Evolutionary conservation across 2,888 invertebrate genomes (phyloP).

Genomic region (Aporophyla lueneburgensis): DNA sequence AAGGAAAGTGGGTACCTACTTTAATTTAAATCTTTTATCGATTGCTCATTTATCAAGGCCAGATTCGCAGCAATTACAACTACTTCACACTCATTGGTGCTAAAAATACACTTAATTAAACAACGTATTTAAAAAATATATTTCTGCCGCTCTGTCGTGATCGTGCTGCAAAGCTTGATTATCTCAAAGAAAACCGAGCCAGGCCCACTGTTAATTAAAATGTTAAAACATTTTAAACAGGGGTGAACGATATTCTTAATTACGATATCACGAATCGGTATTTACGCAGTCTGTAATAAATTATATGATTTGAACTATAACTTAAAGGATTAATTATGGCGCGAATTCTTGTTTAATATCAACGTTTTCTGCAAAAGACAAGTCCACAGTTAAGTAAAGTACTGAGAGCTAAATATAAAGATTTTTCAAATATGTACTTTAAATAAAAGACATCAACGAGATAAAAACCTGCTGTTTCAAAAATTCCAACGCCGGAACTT

Average conservation of each 20-base stretch:
- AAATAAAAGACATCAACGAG: conserved; percentile 17
- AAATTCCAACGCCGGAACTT: conserved; percentile 19
- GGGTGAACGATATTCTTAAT: conserved; percentile 31
- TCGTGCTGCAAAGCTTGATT: conserved; percentile 46
- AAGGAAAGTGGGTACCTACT: conserved; percentile 8
- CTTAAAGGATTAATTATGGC: conserved; percentile 9
- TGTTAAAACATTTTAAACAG: conserved; percentile 40
- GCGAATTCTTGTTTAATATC: background rate
- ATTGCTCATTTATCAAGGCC: conserved; percentile 44
- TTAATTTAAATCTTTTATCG: conserved; percentile 39
- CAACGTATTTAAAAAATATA: conserved; percentile 45
- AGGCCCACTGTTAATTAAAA: conserved; percentile 55
- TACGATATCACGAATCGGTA: conserved; percentile 18
- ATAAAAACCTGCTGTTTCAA: background rate
- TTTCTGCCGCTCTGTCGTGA: conserved; percentile 34
- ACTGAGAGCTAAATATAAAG: background rate
- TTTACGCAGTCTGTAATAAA: conserved; percentile 26
- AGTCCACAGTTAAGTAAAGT: background rate
- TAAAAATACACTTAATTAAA: conserved; percentile 63
- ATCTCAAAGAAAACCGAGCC: conserved; percentile 43
- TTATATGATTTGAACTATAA: conserved; percentile 12
- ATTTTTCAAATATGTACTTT: background rate
- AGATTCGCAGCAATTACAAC: conserved; percentile 44
- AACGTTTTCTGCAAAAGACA: background rate
- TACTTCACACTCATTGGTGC: conserved; percentile 50